Base-by-base conservation (phyloP, 2,113 vertebrate species). In the Poeciliopsis retropinna region DNA sequence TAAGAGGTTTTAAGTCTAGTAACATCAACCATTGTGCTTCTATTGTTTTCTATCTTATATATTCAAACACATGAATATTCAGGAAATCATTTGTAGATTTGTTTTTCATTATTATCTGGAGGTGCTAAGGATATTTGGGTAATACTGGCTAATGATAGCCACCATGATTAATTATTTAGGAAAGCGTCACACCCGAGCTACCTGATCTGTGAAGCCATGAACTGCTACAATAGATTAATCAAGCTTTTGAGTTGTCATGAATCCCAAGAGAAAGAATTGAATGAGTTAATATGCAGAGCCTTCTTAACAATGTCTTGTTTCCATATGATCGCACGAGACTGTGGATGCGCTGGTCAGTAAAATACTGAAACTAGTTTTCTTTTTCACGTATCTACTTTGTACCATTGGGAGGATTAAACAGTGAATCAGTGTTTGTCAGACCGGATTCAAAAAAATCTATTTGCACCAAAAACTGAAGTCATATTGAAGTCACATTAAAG, bases 401-500 rank as follows among this genome's bases (percentile, higher is more conserved):
- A n/a, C 25, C 22, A 25, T 57, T 25, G 22, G 17, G 22, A 25
- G 10, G 10, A 25, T 57, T 57, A n/a, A 25, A 57, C 13, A 57
- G 11, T 27, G 25, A n/a, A 15, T 5, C 25, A 2, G 15, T 62
- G 13, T 19, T 29, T 37, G 69, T 60, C 27, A 34, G 7, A 39
- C 3, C 37, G 6, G 64, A 28, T 30, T 22, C 62, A 60, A 10
- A 34, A 27, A 5, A 47, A 77, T 72, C 72, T 28, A 3, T 39
- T 27, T 57, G 25, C 30, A 51, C 19, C 63, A 51, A 37, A 73
- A 60, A 29, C 67, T 67, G 32, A 34, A 78, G 62, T 78, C 51
- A 75, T 57, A 29, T 67, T 67, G 29, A 37, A 78, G 61, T 78
- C 71, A 77, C 70, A 67, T 75, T 71, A 70, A 85, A 86, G 47